These are phyloP conservation scores for Melanotaenia nigrans DNA, from an alignment of 2,797 vertebrate species.

Conservation along the genomic window DNA sequence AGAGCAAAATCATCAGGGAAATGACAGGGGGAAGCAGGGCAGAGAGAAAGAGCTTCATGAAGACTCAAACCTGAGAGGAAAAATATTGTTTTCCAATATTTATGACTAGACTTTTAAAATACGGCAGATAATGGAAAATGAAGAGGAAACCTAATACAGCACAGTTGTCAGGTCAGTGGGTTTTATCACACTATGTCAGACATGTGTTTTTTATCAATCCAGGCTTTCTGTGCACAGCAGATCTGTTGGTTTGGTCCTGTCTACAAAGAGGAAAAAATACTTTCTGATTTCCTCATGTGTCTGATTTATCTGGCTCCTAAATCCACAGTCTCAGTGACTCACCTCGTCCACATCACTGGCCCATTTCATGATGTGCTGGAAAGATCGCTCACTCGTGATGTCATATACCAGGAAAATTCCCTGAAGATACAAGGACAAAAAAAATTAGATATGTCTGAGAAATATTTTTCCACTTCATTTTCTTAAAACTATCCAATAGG, in stretches of 20 bases:
- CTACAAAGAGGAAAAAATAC: background rate
- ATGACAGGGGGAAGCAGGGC: constrained; percentile 30
- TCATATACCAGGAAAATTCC: constrained; percentile 95
- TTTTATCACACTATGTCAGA: constrained; percentile 20
- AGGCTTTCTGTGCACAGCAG: background rate
- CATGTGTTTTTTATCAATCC: constrained; percentile 22
- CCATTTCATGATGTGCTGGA: constrained; percentile 99
- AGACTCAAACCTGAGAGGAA: constrained; percentile 20
- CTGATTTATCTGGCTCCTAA: constrained; percentile 24
- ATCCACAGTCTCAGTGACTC: constrained; percentile 46
- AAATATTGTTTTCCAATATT: background rate
- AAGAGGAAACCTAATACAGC: constrained; percentile 17
- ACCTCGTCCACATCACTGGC: constrained; percentile 98
- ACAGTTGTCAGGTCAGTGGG: constrained; percentile 24
- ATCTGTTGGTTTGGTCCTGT: constrained; percentile 29
- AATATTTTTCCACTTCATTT: background rate
- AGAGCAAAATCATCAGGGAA: constrained; percentile 50
- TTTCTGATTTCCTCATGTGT: constrained; percentile 2
- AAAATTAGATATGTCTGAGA: background rate
- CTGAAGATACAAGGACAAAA: constrained; percentile 50
- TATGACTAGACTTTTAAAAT: constrained; percentile 7
- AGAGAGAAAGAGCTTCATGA: constrained; percentile 17
- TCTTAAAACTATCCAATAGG: background rate
- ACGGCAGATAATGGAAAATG: constrained; percentile 33
- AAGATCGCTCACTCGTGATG: constrained; percentile 95